A percentile compares a stretch with the other conserved stretches of the same genome.
phyloP scores from a whole-genome alignment of 1,140 invertebrate species.

The Sycophaga agraensis region DNA sequence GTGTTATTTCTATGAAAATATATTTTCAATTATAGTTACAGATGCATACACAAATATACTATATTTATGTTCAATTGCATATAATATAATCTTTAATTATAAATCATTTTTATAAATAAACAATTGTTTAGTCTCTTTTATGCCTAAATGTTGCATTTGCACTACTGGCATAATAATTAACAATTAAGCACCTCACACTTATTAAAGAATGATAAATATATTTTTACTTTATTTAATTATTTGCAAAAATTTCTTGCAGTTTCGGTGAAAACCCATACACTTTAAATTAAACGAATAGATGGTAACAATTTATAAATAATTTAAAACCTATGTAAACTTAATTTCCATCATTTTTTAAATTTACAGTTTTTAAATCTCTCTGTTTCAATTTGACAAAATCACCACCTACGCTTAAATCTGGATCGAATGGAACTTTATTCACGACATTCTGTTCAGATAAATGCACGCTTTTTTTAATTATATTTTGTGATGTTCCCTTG shows the following conservation, averaged over 20 bases:
- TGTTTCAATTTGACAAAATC: constrained; percentile 40
- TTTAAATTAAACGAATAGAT: no score
- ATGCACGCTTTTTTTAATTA: constrained; percentile 44
- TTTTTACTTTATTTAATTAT: no score
- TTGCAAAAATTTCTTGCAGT: no score
- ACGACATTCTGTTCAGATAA: constrained; percentile 39
- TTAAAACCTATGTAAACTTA: background rate
- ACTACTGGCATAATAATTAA: no score
- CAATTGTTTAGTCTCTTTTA: background rate
- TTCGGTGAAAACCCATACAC: no score
- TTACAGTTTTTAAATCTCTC: constrained; percentile 42
- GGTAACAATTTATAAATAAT: background rate
- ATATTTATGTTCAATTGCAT: background rate
- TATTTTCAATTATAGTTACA: constrained; percentile 2
- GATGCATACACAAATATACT: constrained; percentile 2
- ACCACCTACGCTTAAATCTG: constrained; percentile 21
- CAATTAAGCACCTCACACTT: no score
- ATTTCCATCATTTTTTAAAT: no score
- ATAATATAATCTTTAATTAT: background rate
- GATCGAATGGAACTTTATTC: constrained; percentile 34
- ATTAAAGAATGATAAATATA: no score
- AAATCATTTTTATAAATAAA: background rate
- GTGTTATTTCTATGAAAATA: constrained; percentile 12
- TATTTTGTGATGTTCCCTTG: constrained; percentile 11
- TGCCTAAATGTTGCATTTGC: background rate